Base-by-base conservation (phyloP, 2,888 invertebrate species). In the Scrobipalpa costella region DNA sequence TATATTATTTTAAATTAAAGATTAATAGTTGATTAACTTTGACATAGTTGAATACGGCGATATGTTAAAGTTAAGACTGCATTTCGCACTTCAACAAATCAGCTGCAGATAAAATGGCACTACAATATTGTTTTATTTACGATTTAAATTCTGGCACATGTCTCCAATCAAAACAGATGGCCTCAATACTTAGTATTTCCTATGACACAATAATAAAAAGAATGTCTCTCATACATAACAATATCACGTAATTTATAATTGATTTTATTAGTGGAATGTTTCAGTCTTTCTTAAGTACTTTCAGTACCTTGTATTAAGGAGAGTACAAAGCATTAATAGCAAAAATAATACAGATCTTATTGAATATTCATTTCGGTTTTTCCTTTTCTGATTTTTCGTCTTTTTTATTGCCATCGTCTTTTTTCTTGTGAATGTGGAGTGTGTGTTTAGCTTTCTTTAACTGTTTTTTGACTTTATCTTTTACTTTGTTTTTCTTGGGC, bases 401-500 rank as follows among this genome's bases (percentile, higher is more conserved):
- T 68, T 83, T 84, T 40, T 74, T 74, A n/a, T 81, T 80, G 59
- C 69, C 63, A 5, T 77, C 73, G 38, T 84, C 89, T 15, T 90
- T 88, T 68, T 90, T 90, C 73, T 88, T 90, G 79, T 90, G 90
- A 1, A 86, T 73, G 62, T 88, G 86, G 47, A 91, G 76, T 1
- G 88, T 74, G 64, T 91, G 86, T 70, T 91, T 91, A 0, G 90
- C 91, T 73, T 89, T 91, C 70, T 91, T 91, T 3, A 91, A 74
- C 73, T 91, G 91, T 71, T 90, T 91, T 71, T 90, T 91, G 17
- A 91, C 84, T 81, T 89, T 90, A 69, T 91, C 91, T 66, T 90
- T 91, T 19, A 91, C 90, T 81, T 90, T 91, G 68, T 69, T 89
- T 70, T 91, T 91, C 73, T 91, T 91, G 13, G 84, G 86, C 6